phyloP scores from a whole-genome alignment of 1,140 invertebrate species.

The Teleopsis dalmanni region DNA sequence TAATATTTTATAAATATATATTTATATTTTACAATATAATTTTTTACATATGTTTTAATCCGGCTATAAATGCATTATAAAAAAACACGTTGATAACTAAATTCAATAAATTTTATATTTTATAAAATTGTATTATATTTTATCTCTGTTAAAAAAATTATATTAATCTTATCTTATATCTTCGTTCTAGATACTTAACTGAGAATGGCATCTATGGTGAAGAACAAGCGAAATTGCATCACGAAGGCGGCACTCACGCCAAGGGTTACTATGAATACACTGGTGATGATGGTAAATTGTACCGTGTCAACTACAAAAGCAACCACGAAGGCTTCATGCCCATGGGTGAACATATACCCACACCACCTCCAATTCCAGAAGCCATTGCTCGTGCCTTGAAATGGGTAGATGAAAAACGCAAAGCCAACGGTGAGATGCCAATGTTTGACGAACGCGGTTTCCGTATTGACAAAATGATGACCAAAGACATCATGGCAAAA shows the following conservation, averaged over 20 bases:
- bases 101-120: no score
- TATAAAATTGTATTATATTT: no score
- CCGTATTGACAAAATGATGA: slow-evolving; percentile 37
- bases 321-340: slow-evolving; percentile 60
- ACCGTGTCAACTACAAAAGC: slow-evolving; percentile 55
- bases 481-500: slow-evolving; percentile 32
- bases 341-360: slow-evolving; percentile 50
- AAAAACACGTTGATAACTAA: no score
- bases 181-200: slow-evolving; percentile 58
- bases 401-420: slow-evolving; percentile 44
- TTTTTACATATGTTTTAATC: no score
- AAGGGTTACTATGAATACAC: slow-evolving; percentile 55
- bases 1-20: no score
- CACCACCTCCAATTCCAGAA: slow-evolving; percentile 61
- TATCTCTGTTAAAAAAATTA: no score
- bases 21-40: no score
- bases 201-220: slow-evolving; percentile 67
- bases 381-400: slow-evolving; percentile 57
- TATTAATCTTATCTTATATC: no score
- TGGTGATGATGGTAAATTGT: slow-evolving; percentile 49
- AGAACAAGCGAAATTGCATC: slow-evolving; percentile 57
- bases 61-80: no score
- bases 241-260: slow-evolving; percentile 56
- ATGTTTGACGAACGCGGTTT: slow-evolving; percentile 39
- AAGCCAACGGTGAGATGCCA: slow-evolving; percentile 26